A percentile compares a stretch with the other conserved stretches of the same genome.
Evolutionary conservation across 2,113 vertebrate species (phyloP).

Genomic region (Platichthys flesus): DNA sequence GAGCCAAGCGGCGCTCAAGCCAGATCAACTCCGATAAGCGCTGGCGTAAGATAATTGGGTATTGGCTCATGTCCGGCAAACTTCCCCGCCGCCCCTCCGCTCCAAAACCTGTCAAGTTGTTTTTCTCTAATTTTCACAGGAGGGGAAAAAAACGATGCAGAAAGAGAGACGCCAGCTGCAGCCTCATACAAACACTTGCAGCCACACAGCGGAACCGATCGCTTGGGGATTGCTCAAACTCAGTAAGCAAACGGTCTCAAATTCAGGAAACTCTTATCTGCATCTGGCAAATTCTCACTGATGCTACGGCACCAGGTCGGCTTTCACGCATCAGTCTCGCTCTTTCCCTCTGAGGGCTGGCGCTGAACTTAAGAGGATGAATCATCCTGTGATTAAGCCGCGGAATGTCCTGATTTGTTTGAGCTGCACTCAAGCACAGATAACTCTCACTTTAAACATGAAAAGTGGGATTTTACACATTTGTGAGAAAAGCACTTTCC

Average conservation of each 20-base stretch:
- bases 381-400: neutral
- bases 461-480: neutral
- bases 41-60: slow-evolving; percentile 60
- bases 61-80: slow-evolving; percentile 53
- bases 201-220: slow-evolving; percentile 46
- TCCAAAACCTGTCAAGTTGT: slow-evolving; percentile 34
- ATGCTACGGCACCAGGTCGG: neutral
- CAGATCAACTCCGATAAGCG: slow-evolving; percentile 36
- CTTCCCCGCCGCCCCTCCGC: slow-evolving; percentile 16
- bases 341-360: slow-evolving; percentile 1
- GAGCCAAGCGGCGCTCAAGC: slow-evolving; percentile 15
- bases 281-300: slow-evolving; percentile 32
- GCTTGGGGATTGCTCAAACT: slow-evolving; percentile 42
- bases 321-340: slow-evolving; percentile 3
- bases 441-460: neutral
- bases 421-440: neutral
- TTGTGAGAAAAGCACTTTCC: neutral
- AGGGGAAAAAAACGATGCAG: neutral
- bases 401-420: neutral
- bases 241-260: neutral
- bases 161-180: neutral
- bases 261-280: slow-evolving; percentile 36
- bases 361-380: slow-evolving; percentile 3
- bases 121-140: slow-evolving; percentile 27
- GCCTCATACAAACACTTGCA: slow-evolving; percentile 55